A percentile compares a stretch with the other conserved stretches of the same genome.
Evolutionary conservation across 2,888 invertebrate species (phyloP).

Genomic region (Stramonita haemastoma): DNA sequence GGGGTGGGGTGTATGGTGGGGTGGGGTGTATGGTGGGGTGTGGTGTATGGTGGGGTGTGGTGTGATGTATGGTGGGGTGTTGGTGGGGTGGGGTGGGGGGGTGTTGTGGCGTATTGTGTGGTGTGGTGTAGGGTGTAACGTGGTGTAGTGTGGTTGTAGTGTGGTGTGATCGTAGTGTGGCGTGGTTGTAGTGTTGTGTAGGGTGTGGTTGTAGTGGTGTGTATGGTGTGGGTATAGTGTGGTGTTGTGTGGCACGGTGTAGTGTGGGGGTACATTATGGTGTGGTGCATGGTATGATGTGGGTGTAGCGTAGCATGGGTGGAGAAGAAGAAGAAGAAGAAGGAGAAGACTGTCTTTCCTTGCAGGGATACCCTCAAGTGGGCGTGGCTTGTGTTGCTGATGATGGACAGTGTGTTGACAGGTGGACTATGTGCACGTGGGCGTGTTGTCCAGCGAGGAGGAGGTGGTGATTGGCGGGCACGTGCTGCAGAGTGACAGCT

Average conservation of each 20-base stretch:
- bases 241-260: too few species aligned
- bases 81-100: too few species aligned
- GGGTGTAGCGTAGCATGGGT: too few species aligned
- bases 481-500: conserved; percentile 58
- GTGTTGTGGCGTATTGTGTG: too few species aligned
- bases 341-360: neutral
- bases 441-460: conserved; percentile 53
- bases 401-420: neutral
- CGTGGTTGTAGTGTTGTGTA: neutral
- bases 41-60: too few species aligned
- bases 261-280: too few species aligned
- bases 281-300: too few species aligned
- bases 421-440: conserved; percentile 34
- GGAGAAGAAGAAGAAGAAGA: neutral
- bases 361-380: neutral
- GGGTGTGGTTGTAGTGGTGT: neutral
- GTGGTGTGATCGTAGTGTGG: too few species aligned
- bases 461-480: conserved; percentile 58
- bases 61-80: too few species aligned
- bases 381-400: neutral
- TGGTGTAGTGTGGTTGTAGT: neutral
- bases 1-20: too few species aligned
- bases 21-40: too few species aligned
- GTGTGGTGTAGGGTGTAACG: too few species aligned
- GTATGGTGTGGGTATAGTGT: neutral